Base-by-base conservation (phyloP, 2,888 invertebrate species). In the Tetrapedia diversipes region DNA sequence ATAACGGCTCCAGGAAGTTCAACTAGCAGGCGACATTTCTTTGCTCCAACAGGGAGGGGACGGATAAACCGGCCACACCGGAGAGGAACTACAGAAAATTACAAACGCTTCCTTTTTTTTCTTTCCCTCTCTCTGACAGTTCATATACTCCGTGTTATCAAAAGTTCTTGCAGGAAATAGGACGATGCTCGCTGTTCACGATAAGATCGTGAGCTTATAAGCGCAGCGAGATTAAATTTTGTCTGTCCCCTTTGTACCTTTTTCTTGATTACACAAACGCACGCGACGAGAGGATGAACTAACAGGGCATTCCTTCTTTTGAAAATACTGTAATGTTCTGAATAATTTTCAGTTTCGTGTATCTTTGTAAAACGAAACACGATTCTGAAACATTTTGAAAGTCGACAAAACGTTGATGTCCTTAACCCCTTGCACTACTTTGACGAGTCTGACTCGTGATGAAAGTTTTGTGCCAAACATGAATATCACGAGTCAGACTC, bases 1-100 rank as follows among this genome's bases (percentile, higher is more conserved):
- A 83, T 81, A 80, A 80, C 77, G 22, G 43, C 57, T 39, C 24
- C 69, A 71, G 67, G 71, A 82, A 80, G 66, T 77, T 77, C 74
- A n/a, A 59, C 56, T 39, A n/a, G 16, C 19, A 16, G 53, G 27
- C 39, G 66, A 57, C 63, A 22, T 45, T 66, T 66, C 60, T 61
- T 71, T 49, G 43, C 63, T 11, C 53, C 53, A 7, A 16, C 8
- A 11, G 19, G 45, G 39, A 19, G 11, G 11, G 11, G n/a, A n/a
- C 14, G 10, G 49, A 78, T 78, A 72, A 77, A 66, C n/a, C 47
- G 32, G 27, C 34, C 47, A 39, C 24, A 37, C 27, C 22, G 59
- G 54, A 8, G 49, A 49, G 57, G 59, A 57, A 67, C 60, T 72
- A 49, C 19, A 16, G 37, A 39, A 71, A 54, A 24, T 53, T 34